phyloP scores from a whole-genome alignment of 2,797 vertebrate species.

The Acropternis orthonyx region DNA sequence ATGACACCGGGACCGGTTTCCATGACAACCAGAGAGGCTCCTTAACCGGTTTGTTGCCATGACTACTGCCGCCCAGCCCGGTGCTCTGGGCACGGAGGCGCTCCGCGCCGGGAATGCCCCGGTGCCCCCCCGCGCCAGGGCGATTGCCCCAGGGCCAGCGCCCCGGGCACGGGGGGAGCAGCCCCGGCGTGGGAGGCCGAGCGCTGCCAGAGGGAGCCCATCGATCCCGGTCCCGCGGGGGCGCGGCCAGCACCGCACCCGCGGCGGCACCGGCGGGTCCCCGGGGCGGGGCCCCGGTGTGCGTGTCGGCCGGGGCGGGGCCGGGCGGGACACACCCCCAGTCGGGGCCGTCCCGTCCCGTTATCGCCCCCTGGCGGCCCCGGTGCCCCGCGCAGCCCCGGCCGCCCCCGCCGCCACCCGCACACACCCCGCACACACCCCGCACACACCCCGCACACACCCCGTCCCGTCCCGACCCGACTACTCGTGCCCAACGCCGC shows the following conservation, averaged over 20 bases:
- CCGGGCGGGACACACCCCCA: background rate
- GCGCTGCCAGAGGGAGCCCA: background rate
- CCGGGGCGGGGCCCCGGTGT: background rate
- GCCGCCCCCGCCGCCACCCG: too few relatives aligned
- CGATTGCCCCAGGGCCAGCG: background rate
- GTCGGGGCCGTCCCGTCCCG: background rate
- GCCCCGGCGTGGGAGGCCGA: background rate
- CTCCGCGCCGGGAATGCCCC: background rate
- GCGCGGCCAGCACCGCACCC: fast-evolving
- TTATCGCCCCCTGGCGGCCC: background rate
- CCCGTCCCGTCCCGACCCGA: background rate
- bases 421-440: background rate
- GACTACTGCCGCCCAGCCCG: conserved; percentile 47
- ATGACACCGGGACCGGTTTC: conserved; percentile 38
- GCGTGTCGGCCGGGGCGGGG: background rate
- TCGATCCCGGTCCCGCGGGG: too few relatives aligned
- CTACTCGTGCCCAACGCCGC: background rate
- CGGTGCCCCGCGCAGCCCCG: background rate
- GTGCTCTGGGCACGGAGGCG: background rate
- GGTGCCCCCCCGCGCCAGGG: background rate
- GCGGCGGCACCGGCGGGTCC: background rate
- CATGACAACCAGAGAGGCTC: conserved; percentile 45
- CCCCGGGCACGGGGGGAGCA: background rate
- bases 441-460: background rate
- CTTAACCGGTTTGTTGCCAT: conserved; percentile 74